Conservation (phyloP, 2,888 invertebrate genomes). For the Xestobium rufovillosum region DNA sequence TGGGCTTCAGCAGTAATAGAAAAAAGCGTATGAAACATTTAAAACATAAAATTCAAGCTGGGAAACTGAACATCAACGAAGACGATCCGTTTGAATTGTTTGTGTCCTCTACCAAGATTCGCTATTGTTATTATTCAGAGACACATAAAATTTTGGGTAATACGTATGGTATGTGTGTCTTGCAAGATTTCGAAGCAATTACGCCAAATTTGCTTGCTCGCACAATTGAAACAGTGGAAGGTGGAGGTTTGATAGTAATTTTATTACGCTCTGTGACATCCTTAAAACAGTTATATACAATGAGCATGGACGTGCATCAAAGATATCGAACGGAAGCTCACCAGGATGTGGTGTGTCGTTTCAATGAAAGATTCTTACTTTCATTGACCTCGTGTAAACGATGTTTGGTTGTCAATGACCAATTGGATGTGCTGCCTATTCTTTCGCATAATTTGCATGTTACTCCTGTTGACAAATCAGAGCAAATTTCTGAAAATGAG, state of each 20-base stretch:
- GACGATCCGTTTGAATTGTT: conserved; percentile 97
- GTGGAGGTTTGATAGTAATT: conserved; percentile 70
- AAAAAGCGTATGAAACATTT: conserved; percentile 84
- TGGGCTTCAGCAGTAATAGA: conserved; percentile 64
- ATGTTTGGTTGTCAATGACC: conserved; percentile 92
- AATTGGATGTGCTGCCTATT: conserved; percentile 83
- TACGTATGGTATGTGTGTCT: conserved; percentile 78
- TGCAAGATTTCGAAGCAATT: conserved; percentile 86
- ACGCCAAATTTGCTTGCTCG: conserved; percentile 95
- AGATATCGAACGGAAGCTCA: conserved; percentile 93
- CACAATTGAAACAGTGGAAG: conserved; percentile 97
- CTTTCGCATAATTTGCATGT: conserved; percentile 83
- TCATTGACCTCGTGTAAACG: conserved; percentile 81
- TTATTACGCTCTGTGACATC: conserved; percentile 80
- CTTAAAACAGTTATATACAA: conserved; percentile 87
- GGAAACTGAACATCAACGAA: conserved; percentile 82
- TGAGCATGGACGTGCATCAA: conserved; percentile 98
- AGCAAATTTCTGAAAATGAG: conserved; percentile 46
- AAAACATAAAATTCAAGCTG: conserved; percentile 78
- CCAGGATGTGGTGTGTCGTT: conserved; percentile 82
- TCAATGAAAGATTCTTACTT: conserved; percentile 92
- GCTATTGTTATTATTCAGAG: conserved; percentile 95
- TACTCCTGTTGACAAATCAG: conserved; percentile 55
- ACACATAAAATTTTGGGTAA: conserved; percentile 97
- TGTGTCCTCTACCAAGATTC: conserved; percentile 90